Evolutionary conservation across 2,113 vertebrate genomes (phyloP), one percentile per base, ranked within the genome.

Genomic region (Rhegmatorhina hoffmannsi): DNA sequence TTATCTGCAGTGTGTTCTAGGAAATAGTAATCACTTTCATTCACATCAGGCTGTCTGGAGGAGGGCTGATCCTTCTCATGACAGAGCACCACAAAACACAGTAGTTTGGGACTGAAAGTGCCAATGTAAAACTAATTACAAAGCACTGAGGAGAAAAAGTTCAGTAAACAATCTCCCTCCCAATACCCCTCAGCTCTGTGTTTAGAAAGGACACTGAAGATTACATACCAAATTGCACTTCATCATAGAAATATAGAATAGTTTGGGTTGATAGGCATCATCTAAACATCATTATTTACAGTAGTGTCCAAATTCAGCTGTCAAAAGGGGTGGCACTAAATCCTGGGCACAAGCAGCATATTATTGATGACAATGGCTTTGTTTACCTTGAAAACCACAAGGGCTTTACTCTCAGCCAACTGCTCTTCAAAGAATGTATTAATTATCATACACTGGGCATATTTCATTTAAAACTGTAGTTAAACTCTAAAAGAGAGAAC

Each of bases 11-110:
- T 25, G 70, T 36, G 36, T 90, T 91, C 69, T n/a, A 94, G 72
- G 89, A 95, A 95, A 91, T 2, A 74, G 87, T 44, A 67, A 94
- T 84, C 63, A 69, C 55, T 88, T 96, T n/a, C 55, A 38, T 33
- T 95, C 85, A 86, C 44, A n/a, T 96, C 87, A 91, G 38, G 21
- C 18, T 79, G 58, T 60, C 75, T 66, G 60, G 34, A 88, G 21
- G 13, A 76, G 24, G 34, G 34, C 43, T 52, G 76, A 76, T 75
- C 75, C 38, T 84, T 64, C 60, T 64, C 49, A 78, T 75, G 69
- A 44, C 69, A 89, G 20, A 88, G 49, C 26, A 92, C 26, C 60
- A 80, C 29, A 73, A 69, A 90, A 69, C 15, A 36, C 0, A 55
- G 62, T 47, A 21, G 50, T 69, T 69, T 69, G 31, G 58, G 70